phyloP scores from a whole-genome alignment of 1,140 invertebrate genomes.

The Agraylea sexmaculata region DNA sequence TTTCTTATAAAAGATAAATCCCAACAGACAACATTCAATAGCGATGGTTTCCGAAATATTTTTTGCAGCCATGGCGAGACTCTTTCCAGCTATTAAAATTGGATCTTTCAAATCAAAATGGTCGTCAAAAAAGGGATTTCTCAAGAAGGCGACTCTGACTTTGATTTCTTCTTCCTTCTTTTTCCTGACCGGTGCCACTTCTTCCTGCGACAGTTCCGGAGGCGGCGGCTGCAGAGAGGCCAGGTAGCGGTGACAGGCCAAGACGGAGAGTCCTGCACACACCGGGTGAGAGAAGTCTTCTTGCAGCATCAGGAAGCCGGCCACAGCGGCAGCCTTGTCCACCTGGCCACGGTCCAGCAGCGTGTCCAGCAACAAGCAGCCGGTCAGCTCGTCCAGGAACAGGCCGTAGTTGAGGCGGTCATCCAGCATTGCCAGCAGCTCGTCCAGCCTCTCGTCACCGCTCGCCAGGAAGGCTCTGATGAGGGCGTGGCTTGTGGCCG shows the following conservation, averaged over 20 bases:
- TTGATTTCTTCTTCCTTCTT: constrained; percentile 55
- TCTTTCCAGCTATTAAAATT: constrained; percentile 63
- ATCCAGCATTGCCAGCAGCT: constrained; percentile 60
- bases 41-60: constrained; percentile 40
- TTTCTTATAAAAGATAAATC: constrained; percentile 56
- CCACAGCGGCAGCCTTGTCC: constrained; percentile 61
- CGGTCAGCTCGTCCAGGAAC: constrained; percentile 69
- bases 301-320: constrained; percentile 73
- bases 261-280: constrained; percentile 53
- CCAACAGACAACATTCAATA: constrained; percentile 55
- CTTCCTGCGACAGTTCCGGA: constrained; percentile 26
- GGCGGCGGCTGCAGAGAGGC: constrained; percentile 38
- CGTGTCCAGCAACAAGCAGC: constrained; percentile 72
- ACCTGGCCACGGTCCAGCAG: constrained; percentile 61
- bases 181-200: constrained; percentile 30
- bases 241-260: constrained; percentile 67
- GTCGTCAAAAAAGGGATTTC: constrained; percentile 73
- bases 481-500: constrained; percentile 73
- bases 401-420: constrained; percentile 81
- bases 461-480: constrained; percentile 53
- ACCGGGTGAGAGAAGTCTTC: constrained; percentile 72
- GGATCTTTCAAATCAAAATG: constrained; percentile 73
- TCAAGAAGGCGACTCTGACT: constrained; percentile 64
- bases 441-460: constrained; percentile 37
- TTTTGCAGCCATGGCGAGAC: constrained; percentile 51